phyloP scores from a whole-genome alignment of 2,797 vertebrate species.

The Micrastur ruficollis region DNA sequence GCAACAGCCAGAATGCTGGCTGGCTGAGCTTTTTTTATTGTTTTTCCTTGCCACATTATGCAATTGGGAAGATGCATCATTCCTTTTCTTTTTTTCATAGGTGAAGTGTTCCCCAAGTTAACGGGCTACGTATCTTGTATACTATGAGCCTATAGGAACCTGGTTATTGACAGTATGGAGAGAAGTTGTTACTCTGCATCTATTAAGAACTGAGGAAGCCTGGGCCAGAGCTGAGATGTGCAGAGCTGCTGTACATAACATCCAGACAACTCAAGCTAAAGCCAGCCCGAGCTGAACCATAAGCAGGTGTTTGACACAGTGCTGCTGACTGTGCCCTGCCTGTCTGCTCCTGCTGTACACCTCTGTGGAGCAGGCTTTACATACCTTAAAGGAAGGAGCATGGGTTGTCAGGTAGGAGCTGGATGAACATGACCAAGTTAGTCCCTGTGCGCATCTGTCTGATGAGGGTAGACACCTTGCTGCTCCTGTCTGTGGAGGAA shows the following conservation, averaged over 20 bases:
- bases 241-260: background rate
- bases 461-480: background rate
- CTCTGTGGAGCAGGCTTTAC: background rate
- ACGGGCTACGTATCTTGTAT: background rate
- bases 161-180: background rate
- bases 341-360: background rate
- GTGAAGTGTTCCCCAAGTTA: background rate
- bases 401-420: background rate
- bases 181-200: background rate
- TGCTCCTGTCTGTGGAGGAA: background rate
- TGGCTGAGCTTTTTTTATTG: background rate
- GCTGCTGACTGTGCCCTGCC: accelerated
- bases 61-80: background rate
- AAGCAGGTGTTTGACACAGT: background rate
- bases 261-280: background rate
- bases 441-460: accelerated
- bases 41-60: background rate
- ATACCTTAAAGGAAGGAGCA: background rate
- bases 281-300: background rate
- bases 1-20: background rate
- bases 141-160: background rate
- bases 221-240: background rate
- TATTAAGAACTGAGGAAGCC: background rate
- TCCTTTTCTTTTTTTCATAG: background rate
- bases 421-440: background rate